Conservation (phyloP, 1,140 invertebrate genomes). For the Teleopsis dalmanni region DNA sequence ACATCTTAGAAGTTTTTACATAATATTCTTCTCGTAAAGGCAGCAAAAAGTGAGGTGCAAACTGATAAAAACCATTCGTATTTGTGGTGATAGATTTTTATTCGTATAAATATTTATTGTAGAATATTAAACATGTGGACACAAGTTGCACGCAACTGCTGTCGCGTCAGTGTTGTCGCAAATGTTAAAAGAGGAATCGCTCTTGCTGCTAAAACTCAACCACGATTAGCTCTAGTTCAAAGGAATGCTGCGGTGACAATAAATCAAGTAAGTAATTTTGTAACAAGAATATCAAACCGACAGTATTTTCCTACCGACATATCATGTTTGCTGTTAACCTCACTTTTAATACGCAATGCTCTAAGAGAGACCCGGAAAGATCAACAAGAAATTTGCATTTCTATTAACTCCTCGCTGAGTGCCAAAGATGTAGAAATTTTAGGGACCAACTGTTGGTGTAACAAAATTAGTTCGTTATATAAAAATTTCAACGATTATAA, state of each 20-base stretch:
- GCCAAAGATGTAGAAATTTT: too few species aligned
- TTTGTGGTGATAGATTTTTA: neutral
- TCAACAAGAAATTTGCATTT: too few species aligned
- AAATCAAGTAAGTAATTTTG: constrained; percentile 38
- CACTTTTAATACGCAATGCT: too few species aligned
- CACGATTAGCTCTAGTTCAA: constrained; percentile 36
- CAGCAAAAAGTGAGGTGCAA: too few species aligned
- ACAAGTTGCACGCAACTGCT: constrained; percentile 38
- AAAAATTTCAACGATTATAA: neutral
- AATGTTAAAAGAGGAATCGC: constrained; percentile 24
- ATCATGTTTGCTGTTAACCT: too few species aligned
- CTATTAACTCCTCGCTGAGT: too few species aligned
- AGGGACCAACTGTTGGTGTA: neutral
- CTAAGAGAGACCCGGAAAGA: too few species aligned
- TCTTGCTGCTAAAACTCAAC: too few species aligned
- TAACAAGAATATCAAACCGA: too few species aligned
- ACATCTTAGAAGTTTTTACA: constrained; percentile 16
- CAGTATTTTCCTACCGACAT: too few species aligned
- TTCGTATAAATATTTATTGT: too few species aligned
- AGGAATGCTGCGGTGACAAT: constrained; percentile 24
- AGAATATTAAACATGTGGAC: too few species aligned
- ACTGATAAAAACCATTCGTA: neutral
- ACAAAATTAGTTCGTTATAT: neutral
- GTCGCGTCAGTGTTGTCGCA: constrained; percentile 30
- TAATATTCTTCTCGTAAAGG: constrained; percentile 15